These are phyloP conservation scores for Siphlonurus alternatus DNA, from an alignment of 2,888 invertebrate genomes.

Conservation along the genomic window DNA sequence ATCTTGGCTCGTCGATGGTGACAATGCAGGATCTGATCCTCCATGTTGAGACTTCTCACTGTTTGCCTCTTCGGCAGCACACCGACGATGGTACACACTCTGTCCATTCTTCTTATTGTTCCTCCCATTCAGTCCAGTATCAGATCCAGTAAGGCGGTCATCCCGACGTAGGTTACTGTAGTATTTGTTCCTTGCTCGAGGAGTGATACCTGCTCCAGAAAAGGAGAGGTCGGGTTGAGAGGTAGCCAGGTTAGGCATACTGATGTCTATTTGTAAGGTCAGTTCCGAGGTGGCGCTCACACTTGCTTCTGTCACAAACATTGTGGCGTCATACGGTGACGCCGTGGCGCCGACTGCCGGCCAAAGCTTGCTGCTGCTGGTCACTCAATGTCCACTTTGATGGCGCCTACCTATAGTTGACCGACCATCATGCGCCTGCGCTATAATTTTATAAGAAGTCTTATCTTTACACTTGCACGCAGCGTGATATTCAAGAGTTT, in stretches of 20 bases:
- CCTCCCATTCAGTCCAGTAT: background rate
- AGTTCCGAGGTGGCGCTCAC: background rate
- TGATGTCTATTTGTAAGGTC: background rate
- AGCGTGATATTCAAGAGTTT: background rate
- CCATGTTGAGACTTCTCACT: background rate
- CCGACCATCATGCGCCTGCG: background rate
- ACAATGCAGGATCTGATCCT: background rate
- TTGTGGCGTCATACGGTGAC: background rate
- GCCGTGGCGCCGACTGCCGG: background rate
- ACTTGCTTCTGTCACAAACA: background rate
- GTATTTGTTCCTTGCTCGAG: constrained; percentile 8
- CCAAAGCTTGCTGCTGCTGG: background rate
- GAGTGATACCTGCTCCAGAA: background rate
- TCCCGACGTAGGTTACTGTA: background rate
- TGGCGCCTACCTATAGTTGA: no score
- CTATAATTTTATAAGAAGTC: background rate
- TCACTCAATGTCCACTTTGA: no score
- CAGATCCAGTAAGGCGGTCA: background rate
- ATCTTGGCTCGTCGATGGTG: background rate
- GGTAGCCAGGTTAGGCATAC: background rate
- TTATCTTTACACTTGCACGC: background rate
- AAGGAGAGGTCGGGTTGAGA: background rate
- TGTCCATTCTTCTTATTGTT: background rate
- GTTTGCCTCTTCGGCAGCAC: background rate
- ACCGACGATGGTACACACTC: background rate